Conservation (phyloP, 2,113 vertebrate species). For the Oenanthe melanoleuca region DNA sequence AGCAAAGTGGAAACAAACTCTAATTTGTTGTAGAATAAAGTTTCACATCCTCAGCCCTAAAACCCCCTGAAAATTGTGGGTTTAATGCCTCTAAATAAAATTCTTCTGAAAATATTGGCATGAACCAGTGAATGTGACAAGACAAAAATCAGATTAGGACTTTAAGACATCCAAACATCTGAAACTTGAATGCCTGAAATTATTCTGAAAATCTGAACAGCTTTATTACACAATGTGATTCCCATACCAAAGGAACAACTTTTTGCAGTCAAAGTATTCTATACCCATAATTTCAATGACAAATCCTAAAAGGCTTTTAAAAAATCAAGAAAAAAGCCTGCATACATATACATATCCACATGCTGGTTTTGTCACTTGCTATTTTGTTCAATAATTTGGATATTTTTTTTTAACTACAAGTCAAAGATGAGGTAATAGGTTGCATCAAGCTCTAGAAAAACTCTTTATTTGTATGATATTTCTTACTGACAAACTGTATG, state of each 20-base stretch:
- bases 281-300: not conserved
- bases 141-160: not conserved
- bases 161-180: not conserved
- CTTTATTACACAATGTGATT: not conserved
- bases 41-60: not conserved
- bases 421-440: not conserved
- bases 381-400: not conserved
- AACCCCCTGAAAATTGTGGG: not conserved
- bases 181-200: not conserved
- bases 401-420: not conserved
- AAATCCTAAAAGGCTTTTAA: not conserved
- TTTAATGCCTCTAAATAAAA: not conserved
- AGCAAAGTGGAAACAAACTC: not conserved
- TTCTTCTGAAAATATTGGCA: not conserved
- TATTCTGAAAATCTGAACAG: not conserved
- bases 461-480: not conserved
- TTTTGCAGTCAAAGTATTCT: not conserved
- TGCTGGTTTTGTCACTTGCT: not conserved
- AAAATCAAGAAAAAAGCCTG: not conserved
- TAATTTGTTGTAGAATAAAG: not conserved
- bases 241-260: not conserved
- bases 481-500: not conserved
- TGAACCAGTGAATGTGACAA: not conserved
- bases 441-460: not conserved
- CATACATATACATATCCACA: not conserved